Percentiles rank a stretch among this genome's conserved stretches.
Conservation (phyloP, 2,797 vertebrate species). For the Yasuhikotakia modesta region DNA sequence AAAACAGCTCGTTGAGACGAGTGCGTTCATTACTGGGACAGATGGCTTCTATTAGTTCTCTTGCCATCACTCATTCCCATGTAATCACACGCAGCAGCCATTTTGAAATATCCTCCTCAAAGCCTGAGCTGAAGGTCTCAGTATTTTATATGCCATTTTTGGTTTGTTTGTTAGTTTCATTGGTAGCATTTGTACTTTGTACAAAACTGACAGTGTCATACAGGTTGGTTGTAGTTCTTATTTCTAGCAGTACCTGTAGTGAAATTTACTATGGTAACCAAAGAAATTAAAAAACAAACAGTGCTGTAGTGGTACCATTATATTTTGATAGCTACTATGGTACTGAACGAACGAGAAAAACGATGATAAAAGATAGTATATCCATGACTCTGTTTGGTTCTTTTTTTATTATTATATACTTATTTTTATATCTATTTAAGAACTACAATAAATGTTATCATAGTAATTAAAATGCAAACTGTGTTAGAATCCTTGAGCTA, state of each 20-base stretch:
- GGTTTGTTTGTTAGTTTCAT: slow-evolving; percentile 16
- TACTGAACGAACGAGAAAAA: not conserved
- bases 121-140: slow-evolving; percentile 36
- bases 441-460: no score
- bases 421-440: no score
- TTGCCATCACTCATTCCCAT: slow-evolving; percentile 74
- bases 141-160: not conserved
- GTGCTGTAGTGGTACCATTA: not conserved
- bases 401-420: no score
- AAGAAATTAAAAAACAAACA: no score
- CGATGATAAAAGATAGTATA: no score
- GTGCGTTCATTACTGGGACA: slow-evolving; percentile 78
- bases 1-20: slow-evolving; percentile 78
- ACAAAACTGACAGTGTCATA: not conserved
- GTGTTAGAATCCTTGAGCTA: not conserved
- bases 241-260: not conserved
- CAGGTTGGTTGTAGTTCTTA: not conserved
- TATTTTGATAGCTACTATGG: not conserved
- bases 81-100: slow-evolving; percentile 55
- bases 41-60: slow-evolving; percentile 78
- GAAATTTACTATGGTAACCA: not conserved
- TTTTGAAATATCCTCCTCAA: slow-evolving; percentile 41
- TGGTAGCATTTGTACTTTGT: slow-evolving; percentile 18
- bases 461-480: no score
- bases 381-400: no score